phyloP scores from a whole-genome alignment of 2,113 vertebrate genomes.

The Phrynocephalus versicolor region DNA sequence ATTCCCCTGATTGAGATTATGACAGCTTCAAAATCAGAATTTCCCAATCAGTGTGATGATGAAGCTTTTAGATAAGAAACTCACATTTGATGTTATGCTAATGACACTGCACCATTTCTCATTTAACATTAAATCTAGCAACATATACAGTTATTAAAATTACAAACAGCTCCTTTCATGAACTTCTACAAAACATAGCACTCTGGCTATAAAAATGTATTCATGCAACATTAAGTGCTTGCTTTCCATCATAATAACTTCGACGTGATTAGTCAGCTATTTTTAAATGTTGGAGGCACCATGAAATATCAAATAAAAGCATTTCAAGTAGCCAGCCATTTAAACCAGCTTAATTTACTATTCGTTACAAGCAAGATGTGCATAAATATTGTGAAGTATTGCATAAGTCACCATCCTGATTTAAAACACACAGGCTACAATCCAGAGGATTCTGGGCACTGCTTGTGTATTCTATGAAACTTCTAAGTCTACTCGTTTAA shows the following conservation, averaged over 20 bases:
- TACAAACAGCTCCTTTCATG: slow-evolving; percentile 47
- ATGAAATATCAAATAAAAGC: slow-evolving; percentile 63
- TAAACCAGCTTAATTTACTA: slow-evolving; percentile 62
- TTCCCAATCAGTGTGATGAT: not conserved
- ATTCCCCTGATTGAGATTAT: too few species aligned
- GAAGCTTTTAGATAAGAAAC: not conserved
- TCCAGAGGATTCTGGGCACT: not conserved
- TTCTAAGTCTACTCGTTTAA: not conserved
- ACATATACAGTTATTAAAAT: slow-evolving; percentile 61
- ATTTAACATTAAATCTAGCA: slow-evolving; percentile 47
- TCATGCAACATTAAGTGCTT: slow-evolving; percentile 70
- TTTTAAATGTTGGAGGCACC: slow-evolving; percentile 67
- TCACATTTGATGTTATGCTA: slow-evolving; percentile 34
- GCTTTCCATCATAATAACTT: slow-evolving; percentile 62
- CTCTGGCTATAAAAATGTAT: slow-evolving; percentile 66
- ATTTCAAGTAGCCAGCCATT: slow-evolving; percentile 60
- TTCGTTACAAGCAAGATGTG: slow-evolving; percentile 48
- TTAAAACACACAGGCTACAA: slow-evolving; percentile 17
- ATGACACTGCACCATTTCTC: slow-evolving; percentile 56
- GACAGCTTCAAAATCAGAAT: too few species aligned
- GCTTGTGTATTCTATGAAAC: not conserved
- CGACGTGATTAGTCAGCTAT: slow-evolving; percentile 62
- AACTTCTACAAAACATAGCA: slow-evolving; percentile 64
- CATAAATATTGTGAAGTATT: slow-evolving; percentile 34
- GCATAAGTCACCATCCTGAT: slow-evolving; percentile 21